Base-by-base conservation (phyloP, 2,797 vertebrate genomes). In the Eleutherodactylus coqui region DNA sequence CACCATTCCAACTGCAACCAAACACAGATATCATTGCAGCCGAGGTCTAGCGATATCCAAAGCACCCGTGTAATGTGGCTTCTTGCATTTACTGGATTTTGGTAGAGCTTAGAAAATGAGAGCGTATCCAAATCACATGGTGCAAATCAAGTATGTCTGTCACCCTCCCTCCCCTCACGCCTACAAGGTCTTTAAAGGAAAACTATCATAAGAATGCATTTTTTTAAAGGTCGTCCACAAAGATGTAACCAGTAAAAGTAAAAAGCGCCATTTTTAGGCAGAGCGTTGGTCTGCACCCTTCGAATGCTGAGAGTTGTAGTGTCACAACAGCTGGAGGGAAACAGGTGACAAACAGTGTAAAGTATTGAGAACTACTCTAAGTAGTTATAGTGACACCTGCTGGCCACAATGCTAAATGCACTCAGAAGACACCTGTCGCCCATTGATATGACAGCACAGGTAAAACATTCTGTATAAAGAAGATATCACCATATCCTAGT, bases 181-280 rank as follows among this genome's bases (percentile, higher is more conserved):
- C n/a, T 62, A 38, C 58, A 45, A 14, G 62, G 55, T 29, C 36
- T 78, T 78, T 60, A 41, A 38, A 38, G 51, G 76, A 60, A 41
- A 78, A 78, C 36, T 78, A 58, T 78, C 76, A 79, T 62, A 43
- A 43, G 17, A 62, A 32, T 41, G 17, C 14, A 29, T 76, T 27
- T 21, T 43, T 24, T 62, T 8, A n/a, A 45, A 14, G 16, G 5
- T 7, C 11, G 24, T 24, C 16, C 3, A 51, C 17, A 34, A 34
- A 75, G 0, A 58, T 53, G 58, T 38, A 55, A n/a, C n/a, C 62
- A 36, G 3, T 13, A 3, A 34, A 34, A n/a, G n/a, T n/a, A n/a
- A n/a, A n/a, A n/a, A n/a, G n/a, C n/a, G n/a, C n/a, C n/a, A n/a
- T n/a, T n/a, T n/a, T 13, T 67, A 19, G 21, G 34, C 11, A 64